phyloP scores from a whole-genome alignment of 1,140 invertebrate genomes.

The Plodia interpunctella region DNA sequence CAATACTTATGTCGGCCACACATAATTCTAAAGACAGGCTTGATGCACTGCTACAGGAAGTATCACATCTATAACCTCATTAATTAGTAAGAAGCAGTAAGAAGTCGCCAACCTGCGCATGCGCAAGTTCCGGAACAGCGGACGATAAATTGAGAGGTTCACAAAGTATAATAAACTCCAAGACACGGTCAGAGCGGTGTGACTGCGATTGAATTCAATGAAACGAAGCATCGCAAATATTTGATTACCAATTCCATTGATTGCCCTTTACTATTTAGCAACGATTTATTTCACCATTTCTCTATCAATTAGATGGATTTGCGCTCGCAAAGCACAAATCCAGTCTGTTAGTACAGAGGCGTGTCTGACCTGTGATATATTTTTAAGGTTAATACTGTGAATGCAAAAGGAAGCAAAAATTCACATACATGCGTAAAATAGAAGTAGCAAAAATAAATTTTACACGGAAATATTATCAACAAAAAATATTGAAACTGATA shows the following conservation, averaged over 20 bases:
- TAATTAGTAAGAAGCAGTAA: background rate
- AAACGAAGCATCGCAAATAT: slow-evolving; percentile 5
- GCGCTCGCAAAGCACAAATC: too few species aligned
- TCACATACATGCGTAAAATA: too few species aligned
- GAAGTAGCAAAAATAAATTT: too few species aligned
- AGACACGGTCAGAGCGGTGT: background rate
- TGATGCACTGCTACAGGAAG: background rate
- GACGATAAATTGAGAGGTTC: slow-evolving; percentile 11
- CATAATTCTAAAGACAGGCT: too few species aligned
- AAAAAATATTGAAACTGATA: too few species aligned
- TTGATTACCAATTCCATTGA: background rate
- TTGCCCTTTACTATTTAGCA: background rate
- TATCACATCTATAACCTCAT: background rate
- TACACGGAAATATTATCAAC: too few species aligned
- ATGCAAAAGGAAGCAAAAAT: background rate
- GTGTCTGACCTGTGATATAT: too few species aligned
- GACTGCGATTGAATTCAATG: slow-evolving; percentile 3
- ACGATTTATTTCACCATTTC: too few species aligned
- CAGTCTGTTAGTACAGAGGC: too few species aligned
- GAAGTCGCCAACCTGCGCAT: slow-evolving; percentile 2
- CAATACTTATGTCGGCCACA: too few species aligned
- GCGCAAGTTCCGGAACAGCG: slow-evolving; percentile 12
- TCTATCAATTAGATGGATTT: too few species aligned
- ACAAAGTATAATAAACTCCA: background rate
- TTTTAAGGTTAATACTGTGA: too few species aligned